phyloP scores from a whole-genome alignment of 2,888 invertebrate species.

The Drosophila bunnanda region DNA sequence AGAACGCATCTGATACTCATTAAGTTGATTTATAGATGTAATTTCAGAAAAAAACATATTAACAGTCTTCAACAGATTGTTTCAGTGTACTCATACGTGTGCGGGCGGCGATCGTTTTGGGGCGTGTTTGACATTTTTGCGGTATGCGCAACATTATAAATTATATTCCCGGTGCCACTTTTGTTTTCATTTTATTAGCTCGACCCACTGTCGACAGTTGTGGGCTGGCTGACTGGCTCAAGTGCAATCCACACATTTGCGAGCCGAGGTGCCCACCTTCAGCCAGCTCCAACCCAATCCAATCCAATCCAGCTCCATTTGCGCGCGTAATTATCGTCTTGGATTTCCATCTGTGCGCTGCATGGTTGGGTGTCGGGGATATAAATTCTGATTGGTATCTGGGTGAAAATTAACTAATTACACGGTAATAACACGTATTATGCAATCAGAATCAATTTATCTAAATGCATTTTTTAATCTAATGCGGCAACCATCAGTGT shows the following conservation, averaged over 20 bases:
- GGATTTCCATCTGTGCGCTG: constrained; percentile 13
- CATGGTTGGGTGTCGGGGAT: constrained; percentile 8
- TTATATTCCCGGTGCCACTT: constrained; percentile 79
- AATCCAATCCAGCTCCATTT: constrained; percentile 58
- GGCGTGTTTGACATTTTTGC: constrained; percentile 76
- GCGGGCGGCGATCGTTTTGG: constrained; percentile 45
- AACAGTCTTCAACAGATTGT: background rate
- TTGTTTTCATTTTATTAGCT: constrained; percentile 56
- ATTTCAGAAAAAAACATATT: too few relatives aligned
- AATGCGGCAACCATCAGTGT: constrained; percentile 4
- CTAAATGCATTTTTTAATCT: constrained; percentile 38
- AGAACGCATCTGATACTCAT: too few relatives aligned
- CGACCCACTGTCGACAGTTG: constrained; percentile 54
- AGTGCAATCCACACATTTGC: constrained; percentile 74
- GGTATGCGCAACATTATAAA: constrained; percentile 72
- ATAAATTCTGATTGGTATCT: constrained; percentile 23
- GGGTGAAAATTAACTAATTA: constrained; percentile 46
- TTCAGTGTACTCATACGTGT: constrained; percentile 2
- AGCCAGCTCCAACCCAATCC: constrained; percentile 26
- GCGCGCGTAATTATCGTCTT: constrained; percentile 61
- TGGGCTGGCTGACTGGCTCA: constrained; percentile 64
- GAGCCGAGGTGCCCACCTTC: constrained; percentile 55
- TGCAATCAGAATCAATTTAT: constrained; percentile 46
- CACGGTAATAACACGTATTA: constrained; percentile 41
- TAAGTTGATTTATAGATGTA: too few relatives aligned